Conservation (phyloP, 2,797 vertebrate species). For the Mallotus villosus region DNA sequence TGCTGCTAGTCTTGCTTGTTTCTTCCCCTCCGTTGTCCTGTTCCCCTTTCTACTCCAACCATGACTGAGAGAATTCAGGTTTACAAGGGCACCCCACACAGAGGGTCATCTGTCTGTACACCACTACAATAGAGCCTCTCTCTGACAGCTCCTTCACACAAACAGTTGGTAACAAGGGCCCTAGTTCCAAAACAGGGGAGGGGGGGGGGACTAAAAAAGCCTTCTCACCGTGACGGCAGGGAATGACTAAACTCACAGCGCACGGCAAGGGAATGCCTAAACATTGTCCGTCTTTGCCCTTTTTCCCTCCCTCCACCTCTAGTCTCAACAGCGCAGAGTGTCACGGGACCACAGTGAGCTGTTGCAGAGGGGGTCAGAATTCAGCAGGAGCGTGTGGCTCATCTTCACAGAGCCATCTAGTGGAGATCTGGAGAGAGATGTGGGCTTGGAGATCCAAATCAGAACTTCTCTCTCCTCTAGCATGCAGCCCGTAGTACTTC, state of each 20-base stretch:
- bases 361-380: not conserved
- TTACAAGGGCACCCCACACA: not conserved
- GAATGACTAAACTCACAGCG: conserved; percentile 8
- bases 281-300: conserved; percentile 13
- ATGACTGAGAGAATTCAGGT: not conserved
- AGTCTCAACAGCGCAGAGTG: conserved; percentile 19
- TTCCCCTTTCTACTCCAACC: not conserved
- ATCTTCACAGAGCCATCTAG: conserved; percentile 19
- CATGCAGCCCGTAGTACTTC: not conserved
- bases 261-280: conserved; percentile 11
- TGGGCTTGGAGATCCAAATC: not conserved
- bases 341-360: conserved; percentile 15
- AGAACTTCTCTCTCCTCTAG: not conserved
- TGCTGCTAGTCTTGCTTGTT: not conserved
- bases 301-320: not conserved
- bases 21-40: not conserved
- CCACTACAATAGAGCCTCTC: not conserved
- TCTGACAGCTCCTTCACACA: conserved; percentile 24
- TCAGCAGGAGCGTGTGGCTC: not conserved
- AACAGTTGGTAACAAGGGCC: conserved; percentile 19
- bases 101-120: not conserved
- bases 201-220: not conserved
- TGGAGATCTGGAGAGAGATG: conserved; percentile 11
- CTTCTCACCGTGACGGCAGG: conserved; percentile 1
- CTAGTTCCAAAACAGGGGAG: too few relatives aligned